Evolutionary conservation across 2,888 invertebrate genomes (phyloP).

Genomic region (Balanococcus diminutus): DNA sequence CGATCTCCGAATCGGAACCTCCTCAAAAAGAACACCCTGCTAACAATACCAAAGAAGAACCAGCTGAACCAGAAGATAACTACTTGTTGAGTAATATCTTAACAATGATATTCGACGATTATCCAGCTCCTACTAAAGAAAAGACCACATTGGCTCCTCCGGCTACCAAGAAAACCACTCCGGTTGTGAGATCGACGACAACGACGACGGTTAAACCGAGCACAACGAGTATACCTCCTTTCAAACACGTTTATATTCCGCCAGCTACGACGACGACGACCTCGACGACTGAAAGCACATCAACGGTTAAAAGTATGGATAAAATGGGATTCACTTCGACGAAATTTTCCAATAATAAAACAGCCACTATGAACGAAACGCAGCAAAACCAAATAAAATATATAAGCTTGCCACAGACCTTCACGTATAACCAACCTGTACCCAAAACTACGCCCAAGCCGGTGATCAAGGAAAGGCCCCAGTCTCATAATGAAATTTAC

Average conservation of each 20-base stretch:
- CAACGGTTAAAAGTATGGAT: not conserved
- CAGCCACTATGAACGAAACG: not conserved
- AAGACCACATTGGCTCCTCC: conserved; percentile 61
- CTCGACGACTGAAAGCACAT: not conserved
- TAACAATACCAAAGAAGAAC: conserved; percentile 17
- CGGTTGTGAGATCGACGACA: not conserved
- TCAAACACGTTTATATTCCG: conserved; percentile 10
- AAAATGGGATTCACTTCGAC: conserved; percentile 11
- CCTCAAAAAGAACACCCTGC: not conserved
- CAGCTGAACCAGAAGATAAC: not conserved
- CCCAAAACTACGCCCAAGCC: not conserved
- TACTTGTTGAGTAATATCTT: not conserved
- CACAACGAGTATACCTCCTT: not conserved
- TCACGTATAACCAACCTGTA: not conserved
- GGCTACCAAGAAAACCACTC: conserved; percentile 56
- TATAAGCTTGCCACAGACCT: not conserved
- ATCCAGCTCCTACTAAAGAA: conserved; percentile 34
- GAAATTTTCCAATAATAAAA: not conserved
- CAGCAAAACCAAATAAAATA: conserved; percentile 18
- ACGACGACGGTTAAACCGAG: not conserved
- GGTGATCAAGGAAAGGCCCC: not conserved
- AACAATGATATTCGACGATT: conserved; percentile 6
- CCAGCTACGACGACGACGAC: not conserved
- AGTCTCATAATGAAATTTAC: not conserved
- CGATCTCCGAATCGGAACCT: not conserved